A percentile compares a stretch with the other conserved stretches of the same genome.
phyloP scores from a whole-genome alignment of 2,797 vertebrate species.

The Sebastes baramenuke region DNA sequence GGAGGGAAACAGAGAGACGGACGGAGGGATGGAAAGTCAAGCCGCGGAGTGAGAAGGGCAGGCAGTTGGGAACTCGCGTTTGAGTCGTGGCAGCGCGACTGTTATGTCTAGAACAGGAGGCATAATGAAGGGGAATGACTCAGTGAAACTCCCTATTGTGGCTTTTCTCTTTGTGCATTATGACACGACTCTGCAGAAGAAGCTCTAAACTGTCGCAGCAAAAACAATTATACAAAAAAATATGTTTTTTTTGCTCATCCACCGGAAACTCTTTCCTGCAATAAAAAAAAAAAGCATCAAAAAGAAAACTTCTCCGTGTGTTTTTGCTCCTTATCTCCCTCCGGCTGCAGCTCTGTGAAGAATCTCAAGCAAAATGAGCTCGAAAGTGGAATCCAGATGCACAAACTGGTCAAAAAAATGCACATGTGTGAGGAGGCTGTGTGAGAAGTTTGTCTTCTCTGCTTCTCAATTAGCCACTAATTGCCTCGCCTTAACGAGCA shows the following conservation, averaged over 20 bases:
- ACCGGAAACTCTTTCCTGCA: background rate
- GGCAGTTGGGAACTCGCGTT: conserved; percentile 70
- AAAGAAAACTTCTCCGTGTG: background rate
- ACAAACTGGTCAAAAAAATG: conserved; percentile 45
- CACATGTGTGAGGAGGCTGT: background rate
- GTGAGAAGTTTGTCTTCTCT: conserved; percentile 59
- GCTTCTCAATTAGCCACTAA: conserved; percentile 80
- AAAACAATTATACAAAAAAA: conserved; percentile 33
- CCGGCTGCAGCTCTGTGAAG: conserved; percentile 24
- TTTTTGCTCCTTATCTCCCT: conserved; percentile 2
- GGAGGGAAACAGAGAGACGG: conserved; percentile 44
- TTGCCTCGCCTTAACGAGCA: conserved; percentile 74
- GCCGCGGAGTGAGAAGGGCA: conserved; percentile 82
- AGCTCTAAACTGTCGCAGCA: conserved; percentile 14
- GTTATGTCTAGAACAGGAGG: conserved; percentile 51
- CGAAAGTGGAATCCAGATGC: conserved; percentile 44
- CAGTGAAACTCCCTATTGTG: conserved; percentile 36
- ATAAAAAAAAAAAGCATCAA: conserved; percentile 18
- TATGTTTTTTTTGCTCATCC: background rate
- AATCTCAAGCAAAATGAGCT: conserved; percentile 29
- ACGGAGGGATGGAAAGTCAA: conserved; percentile 74
- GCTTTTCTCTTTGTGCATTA: conserved; percentile 2
- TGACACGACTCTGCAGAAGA: conserved; percentile 6
- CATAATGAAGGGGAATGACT: conserved; percentile 54
- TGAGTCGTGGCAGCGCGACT: conserved; percentile 26